Conservation (phyloP, 1,140 invertebrate genomes). For the Oscheius sp. region DNA sequence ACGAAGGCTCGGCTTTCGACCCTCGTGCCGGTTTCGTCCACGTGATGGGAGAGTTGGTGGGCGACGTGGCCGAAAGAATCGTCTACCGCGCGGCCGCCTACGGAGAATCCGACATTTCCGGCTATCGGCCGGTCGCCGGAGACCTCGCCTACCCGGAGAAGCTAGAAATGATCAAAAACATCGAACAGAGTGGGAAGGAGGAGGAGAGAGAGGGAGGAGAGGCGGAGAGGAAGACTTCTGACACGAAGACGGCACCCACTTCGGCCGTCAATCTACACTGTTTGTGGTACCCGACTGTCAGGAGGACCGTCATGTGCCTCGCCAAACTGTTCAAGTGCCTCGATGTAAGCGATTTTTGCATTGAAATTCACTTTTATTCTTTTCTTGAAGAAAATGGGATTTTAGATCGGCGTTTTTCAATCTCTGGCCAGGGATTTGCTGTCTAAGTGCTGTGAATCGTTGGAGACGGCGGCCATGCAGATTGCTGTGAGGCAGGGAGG, state of each 20-base stretch:
- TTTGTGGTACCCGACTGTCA: constrained; percentile 98
- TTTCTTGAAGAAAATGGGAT: not conserved
- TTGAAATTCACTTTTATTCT: not conserved
- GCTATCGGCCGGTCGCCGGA: constrained; percentile 77
- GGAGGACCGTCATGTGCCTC: constrained; percentile 86
- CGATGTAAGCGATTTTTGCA: constrained; percentile 67
- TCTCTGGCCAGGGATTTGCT: constrained; percentile 91
- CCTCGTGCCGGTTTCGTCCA: constrained; percentile 70
- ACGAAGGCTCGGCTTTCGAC: constrained; percentile 37
- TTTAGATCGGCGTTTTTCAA: constrained; percentile 75
- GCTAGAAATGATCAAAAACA: constrained; percentile 82
- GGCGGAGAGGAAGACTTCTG: not conserved
- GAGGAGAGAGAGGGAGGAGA: constrained; percentile 25
- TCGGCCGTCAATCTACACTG: constrained; percentile 94
- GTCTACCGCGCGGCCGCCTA: constrained; percentile 94
- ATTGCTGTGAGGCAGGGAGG: constrained; percentile 58
- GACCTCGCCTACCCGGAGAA: constrained; percentile 97
- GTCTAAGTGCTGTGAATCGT: constrained; percentile 82
- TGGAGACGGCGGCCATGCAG: constrained; percentile 71
- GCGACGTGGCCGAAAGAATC: constrained; percentile 92
- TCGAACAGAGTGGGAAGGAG: constrained; percentile 40
- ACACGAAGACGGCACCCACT: constrained; percentile 49
- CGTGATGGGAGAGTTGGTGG: constrained; percentile 79
- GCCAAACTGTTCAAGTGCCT: constrained; percentile 91
- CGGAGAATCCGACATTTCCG: constrained; percentile 82